A percentile compares a stretch with the other conserved stretches of the same genome.
phyloP scores from a whole-genome alignment of 2,888 invertebrate genomes.

The Strigamia maritima region DNA sequence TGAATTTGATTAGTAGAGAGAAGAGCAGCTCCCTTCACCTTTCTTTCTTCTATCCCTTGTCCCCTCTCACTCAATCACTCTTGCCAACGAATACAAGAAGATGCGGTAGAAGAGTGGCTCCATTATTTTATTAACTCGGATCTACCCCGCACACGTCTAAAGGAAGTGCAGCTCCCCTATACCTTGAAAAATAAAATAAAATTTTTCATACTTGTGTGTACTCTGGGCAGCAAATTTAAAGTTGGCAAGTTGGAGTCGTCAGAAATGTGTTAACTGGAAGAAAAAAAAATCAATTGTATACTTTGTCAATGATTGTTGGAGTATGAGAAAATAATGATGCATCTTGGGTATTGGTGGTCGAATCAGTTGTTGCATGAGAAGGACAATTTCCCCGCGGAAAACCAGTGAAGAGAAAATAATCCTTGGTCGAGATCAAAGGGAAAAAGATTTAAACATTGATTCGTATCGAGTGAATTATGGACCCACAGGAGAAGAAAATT shows the following conservation, averaged over 20 bases:
- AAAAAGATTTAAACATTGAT: slow-evolving; percentile 2
- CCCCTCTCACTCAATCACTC: slow-evolving; percentile 19
- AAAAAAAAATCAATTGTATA: slow-evolving; percentile 7
- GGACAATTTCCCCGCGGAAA: slow-evolving; percentile 12
- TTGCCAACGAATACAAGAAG: slow-evolving; percentile 14
- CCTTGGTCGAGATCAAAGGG: slow-evolving; percentile 2
- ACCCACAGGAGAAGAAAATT: background rate
- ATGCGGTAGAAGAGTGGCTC: slow-evolving; percentile 6
- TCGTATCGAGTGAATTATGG: background rate
- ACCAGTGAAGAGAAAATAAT: background rate
- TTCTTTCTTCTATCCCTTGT: background rate
- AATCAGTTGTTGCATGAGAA: slow-evolving; percentile 17
- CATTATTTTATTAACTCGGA: slow-evolving; percentile 19
- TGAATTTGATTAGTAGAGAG: slow-evolving; percentile 16
- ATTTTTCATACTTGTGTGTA: background rate
- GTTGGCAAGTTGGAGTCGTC: background rate
- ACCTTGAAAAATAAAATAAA: background rate
- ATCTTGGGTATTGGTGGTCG: slow-evolving; percentile 1
- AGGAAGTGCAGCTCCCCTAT: background rate
- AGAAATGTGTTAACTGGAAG: background rate
- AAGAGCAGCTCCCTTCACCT: slow-evolving; percentile 15
- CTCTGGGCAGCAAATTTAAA: background rate
- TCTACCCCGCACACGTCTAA: background rate
- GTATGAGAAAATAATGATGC: slow-evolving; percentile 27
- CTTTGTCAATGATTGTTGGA: slow-evolving; percentile 8